Base-by-base conservation (phyloP, 2,888 invertebrate species). In the Drosophila rellima region DNA sequence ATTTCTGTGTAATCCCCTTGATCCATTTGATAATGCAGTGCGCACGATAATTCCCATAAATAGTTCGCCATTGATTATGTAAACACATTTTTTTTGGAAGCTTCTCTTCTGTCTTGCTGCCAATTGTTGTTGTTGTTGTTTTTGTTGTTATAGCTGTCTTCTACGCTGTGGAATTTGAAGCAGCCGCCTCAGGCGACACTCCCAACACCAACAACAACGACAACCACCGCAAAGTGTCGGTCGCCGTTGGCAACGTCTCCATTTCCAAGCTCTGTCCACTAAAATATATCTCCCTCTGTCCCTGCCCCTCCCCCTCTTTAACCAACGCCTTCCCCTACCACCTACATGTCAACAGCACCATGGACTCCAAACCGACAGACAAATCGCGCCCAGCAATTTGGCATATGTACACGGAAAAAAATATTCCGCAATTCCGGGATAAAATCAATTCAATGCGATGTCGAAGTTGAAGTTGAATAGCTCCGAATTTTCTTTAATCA, bases 131-230 rank as follows among this genome's bases (percentile, higher is more conserved):
- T 23, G 59, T 45, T 56, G 11, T 37, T 76, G 56, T 45, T 51
- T 44, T 33, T 31, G 56, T 39, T 57, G 67, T 42, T 37, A 23
- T 33, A 42, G 65, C 20, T 67, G 71, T 40, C 42, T 44, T 61
- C 76, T 82, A 83, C 86, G 74, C 71, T 64, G 60, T 63, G 87
- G 82, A 86, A 87, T 83, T 86, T 52, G 60, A 79, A 64, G 82
- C 85, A 66, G 78, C 65, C 62, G 77, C 80, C 80, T 57, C 59
- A 67, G 85, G 82, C 85, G 82, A 82, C 82, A 82, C 82, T 85
- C 87, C 86, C 65, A 65, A 31, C 70, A 61, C 3, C 51, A 56
- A 20, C 61, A 51, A 8, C 56, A 57, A 13, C 48, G 62, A 23
- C 47, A 55, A 31, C 5, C 44, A 54, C 42, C 52, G 42, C 55